These are phyloP conservation scores for Bubalus kerabau DNA, from an alignment of 2,113 vertebrate species.

Conservation along the genomic window DNA sequence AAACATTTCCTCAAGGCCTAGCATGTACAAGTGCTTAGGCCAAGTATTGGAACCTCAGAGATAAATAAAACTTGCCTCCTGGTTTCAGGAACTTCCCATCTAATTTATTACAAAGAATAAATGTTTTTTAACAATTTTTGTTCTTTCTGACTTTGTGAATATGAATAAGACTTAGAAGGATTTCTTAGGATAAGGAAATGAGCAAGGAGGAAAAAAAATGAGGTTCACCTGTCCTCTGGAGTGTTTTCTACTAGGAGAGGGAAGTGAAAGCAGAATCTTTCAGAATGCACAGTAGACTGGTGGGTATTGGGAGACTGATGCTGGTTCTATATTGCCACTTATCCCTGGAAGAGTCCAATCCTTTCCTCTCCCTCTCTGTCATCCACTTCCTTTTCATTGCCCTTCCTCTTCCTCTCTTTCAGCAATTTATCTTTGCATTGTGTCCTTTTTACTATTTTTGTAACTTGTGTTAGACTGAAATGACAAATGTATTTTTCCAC, in stretches of 20 bases:
- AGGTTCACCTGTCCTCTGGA: not conserved
- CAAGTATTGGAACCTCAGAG: not conserved
- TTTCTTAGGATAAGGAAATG: not conserved
- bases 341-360: not conserved
- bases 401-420: not conserved
- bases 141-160: not conserved
- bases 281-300: not conserved
- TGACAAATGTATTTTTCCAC: slow-evolving; percentile 50
- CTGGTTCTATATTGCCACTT: not conserved
- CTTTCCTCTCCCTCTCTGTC: not conserved
- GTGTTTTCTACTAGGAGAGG: not conserved
- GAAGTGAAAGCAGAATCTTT: not conserved
- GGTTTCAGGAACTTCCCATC: not conserved
- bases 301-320: not conserved
- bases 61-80: not conserved
- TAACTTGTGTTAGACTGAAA: slow-evolving; percentile 14
- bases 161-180: not conserved
- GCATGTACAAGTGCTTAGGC: not conserved
- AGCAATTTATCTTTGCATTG: slow-evolving; percentile 13
- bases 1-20: not conserved
- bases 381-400: not conserved
- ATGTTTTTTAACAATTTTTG: not conserved
- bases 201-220: not conserved
- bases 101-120: slow-evolving; percentile 35
- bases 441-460: slow-evolving; percentile 50